Evolutionary conservation across 2,113 vertebrate species (phyloP).

Genomic region (Spea multiplicata): DNA sequence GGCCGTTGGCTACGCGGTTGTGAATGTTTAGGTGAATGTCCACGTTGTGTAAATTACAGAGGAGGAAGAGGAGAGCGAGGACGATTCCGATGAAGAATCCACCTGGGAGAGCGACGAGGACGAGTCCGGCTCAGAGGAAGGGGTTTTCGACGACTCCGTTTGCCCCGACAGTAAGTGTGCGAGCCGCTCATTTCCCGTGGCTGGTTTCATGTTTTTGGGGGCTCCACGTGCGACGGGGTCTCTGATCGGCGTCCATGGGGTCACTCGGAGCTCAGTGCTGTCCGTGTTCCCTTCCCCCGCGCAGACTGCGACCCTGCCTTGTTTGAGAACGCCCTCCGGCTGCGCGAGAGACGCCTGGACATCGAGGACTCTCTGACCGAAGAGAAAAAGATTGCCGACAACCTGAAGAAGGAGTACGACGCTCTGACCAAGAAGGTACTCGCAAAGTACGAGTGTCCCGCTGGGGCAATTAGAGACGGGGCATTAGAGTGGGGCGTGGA

Average conservation of each 20-base stretch:
- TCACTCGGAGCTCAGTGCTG: neutral
- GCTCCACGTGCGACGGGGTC: too few relatives aligned
- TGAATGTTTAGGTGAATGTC: too few relatives aligned
- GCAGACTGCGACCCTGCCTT: slow-evolving; percentile 76
- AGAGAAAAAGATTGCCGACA: slow-evolving; percentile 72
- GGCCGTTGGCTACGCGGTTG: too few relatives aligned
- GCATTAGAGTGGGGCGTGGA: too few relatives aligned
- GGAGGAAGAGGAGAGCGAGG: slow-evolving; percentile 70
- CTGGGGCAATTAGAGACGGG: too few relatives aligned
- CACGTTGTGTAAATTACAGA: slow-evolving; percentile 56
- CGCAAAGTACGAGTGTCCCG: neutral
- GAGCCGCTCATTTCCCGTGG: neutral
- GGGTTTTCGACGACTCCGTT: slow-evolving; percentile 65
- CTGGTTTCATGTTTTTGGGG: too few relatives aligned
- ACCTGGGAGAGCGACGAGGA: slow-evolving; percentile 67
- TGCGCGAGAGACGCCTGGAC: slow-evolving; percentile 74
- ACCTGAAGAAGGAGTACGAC: slow-evolving; percentile 74
- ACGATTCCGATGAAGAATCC: slow-evolving; percentile 71
- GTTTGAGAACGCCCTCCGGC: slow-evolving; percentile 73
- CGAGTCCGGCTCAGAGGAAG: slow-evolving; percentile 65
- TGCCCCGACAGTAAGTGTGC: slow-evolving; percentile 75
- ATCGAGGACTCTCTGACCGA: slow-evolving; percentile 76
- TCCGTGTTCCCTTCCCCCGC: neutral
- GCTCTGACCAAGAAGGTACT: slow-evolving; percentile 75
- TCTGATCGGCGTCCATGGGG: too few relatives aligned